Evolutionary conservation across 2,113 vertebrate species (phyloP), one percentile per base, ranked within the genome.

Genomic region (Piliocolobus tephrosceles): DNA sequence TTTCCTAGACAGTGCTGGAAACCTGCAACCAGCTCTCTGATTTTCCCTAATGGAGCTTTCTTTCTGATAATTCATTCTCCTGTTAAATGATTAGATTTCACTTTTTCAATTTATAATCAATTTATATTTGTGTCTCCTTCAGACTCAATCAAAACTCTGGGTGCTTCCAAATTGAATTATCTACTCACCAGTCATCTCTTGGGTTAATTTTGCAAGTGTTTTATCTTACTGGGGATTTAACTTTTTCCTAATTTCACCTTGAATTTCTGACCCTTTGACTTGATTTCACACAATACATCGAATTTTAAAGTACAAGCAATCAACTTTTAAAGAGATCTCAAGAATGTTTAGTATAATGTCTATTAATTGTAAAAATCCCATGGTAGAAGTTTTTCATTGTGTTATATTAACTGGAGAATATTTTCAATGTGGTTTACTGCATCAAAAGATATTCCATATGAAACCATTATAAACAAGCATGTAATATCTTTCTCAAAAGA

Each of bases 241-340:
- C 84, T 32, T 84, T 96, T 92, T 64, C 78, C 38, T 83, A 95
- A 57, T 38, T 89, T 93, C 18, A 73, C 43, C 43, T 89, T 50
- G 32, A 89, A 64, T 87, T 93, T 90, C 64, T 90, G 35, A 61
- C 38, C 17, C 14, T 43, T 58, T 58, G 45, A 72, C 72, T 3
- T 80, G 17, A 76, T 79, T 93, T 68, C 30, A 72, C 3, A 89
- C 30, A 18, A 83, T 8, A 70, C 30, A 79, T 47, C 17, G 10
- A 66, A 94, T 75, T 82, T 75, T 57, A 13, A 81, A 91, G 64
- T 30, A 64, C 64, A 88, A 86, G 25, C 16, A 75, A 45, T 58
- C 73, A 40, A 86, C 47, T 61, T 90, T 73, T 91, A 90, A 90
- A 85, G 32, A 50, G 40, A 43, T 52, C 79, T 87, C 87, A 79